Percentiles rank a stretch among this genome's conserved stretches.
Conservation (phyloP, 2,113 vertebrate species). For the Rhinolophus ferrumequinum region DNA sequence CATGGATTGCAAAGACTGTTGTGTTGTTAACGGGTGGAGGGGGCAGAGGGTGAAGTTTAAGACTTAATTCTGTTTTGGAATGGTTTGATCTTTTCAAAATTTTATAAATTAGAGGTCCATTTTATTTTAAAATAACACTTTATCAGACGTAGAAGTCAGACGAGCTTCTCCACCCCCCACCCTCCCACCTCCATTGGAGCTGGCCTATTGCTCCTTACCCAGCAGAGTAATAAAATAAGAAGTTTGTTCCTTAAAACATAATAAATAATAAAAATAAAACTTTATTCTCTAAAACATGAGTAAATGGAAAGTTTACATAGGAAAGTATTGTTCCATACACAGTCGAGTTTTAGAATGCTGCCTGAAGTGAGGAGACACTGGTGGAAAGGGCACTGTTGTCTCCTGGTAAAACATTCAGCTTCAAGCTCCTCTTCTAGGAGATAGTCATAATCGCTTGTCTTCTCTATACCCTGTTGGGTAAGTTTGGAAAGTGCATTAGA, state of each 20-base stretch:
- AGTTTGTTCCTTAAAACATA: no score
- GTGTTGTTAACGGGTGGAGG: neutral
- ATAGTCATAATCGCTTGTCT: neutral
- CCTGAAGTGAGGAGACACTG: neutral
- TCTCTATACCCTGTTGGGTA: neutral
- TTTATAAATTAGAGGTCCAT: neutral
- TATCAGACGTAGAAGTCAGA: no score
- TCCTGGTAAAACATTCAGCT: neutral
- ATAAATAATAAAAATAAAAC: neutral
- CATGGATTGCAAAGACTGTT: neutral
- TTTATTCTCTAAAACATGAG: neutral
- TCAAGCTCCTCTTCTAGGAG: neutral
- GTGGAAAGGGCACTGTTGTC: neutral
- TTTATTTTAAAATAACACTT: neutral
- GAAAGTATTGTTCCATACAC: neutral
- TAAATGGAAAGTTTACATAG: neutral
- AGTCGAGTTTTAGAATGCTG: neutral
- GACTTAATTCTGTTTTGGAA: conserved; percentile 41
- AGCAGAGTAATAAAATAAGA: no score
- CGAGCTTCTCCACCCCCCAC: no score
- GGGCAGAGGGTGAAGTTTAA: neutral
- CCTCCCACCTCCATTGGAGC: no score
- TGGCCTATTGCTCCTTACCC: no score
- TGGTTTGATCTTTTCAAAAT: neutral
- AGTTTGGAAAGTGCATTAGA: neutral